Evolutionary conservation across 2,797 vertebrate genomes (phyloP), one percentile per base, ranked within the genome.

Genomic region (Neosilurus hyrtlii): DNA sequence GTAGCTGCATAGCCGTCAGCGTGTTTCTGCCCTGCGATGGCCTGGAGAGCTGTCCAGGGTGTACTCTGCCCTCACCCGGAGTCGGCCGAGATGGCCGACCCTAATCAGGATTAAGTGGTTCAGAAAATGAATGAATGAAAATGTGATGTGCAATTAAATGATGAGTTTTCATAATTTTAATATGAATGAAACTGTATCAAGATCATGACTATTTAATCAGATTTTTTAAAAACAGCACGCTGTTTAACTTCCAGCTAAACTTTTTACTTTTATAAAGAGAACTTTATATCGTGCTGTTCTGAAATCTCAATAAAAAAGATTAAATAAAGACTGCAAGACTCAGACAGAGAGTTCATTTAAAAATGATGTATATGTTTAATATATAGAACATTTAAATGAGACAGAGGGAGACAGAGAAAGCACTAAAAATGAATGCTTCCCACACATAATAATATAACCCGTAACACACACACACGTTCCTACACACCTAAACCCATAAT

Each of bases 371-470:
- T 59, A 59, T 9, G 30, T 75, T 75, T 75, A 75, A 75, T 75
- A 75, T 75, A 75, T 56, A 56, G 73, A 26, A 30, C 30, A 75
- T 75, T 75, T 56, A 37, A 59, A n/a, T 35, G 59, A 20, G 18
- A 24, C 57, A 22, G 49, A 35, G 26, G 52, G 3, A 5, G 71
- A 66, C 4, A 26, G 51, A 61, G 15, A 62, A 2, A 68, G 49
- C 59, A 82, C 26, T 20, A 82, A 49, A 79, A 83, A n/a, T 76
- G 70, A 80, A 35, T 67, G 68, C 68, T 59, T 80, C 68, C 68
- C 77, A 80, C 68, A 72, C 57, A 82, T 5, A 59, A 71, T 20
- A 76, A 66, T 66, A 82, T 66, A 49, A 67, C 52, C 56, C 35
- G 30, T n/a, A n/a, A n/a, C n/a, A n/a, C n/a, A n/a, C n/a, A n/a